phyloP scores from a whole-genome alignment of 2,888 invertebrate species.

The Philopedon plagiatum region DNA sequence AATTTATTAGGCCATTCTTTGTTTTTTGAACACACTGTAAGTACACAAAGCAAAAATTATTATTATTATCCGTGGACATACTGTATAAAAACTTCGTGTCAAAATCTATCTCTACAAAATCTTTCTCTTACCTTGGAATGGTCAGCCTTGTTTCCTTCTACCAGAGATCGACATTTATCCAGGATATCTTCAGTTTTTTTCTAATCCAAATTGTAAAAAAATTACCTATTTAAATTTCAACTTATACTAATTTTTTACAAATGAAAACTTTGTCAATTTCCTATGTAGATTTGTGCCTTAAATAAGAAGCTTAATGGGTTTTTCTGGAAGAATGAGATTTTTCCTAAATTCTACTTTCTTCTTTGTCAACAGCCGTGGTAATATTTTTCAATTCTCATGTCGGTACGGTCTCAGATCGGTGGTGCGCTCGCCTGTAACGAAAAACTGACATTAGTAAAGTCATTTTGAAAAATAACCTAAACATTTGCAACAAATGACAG shows the following conservation, averaged over 20 bases:
- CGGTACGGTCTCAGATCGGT: slow-evolving; percentile 33
- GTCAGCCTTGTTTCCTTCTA: slow-evolving; percentile 42
- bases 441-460: slow-evolving; percentile 22
- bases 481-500: neutral
- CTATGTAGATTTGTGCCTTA: slow-evolving; percentile 20
- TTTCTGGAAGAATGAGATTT: slow-evolving; percentile 24
- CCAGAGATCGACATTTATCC: slow-evolving; percentile 39
- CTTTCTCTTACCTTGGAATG: slow-evolving; percentile 34
- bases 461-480: slow-evolving; percentile 6
- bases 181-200: slow-evolving; percentile 5
- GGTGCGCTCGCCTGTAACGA: slow-evolving; percentile 41
- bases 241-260: slow-evolving; percentile 14
- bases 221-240: neutral
- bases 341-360: slow-evolving; percentile 14
- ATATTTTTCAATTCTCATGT: slow-evolving; percentile 27
- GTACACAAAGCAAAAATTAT: no score
- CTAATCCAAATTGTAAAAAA: slow-evolving; percentile 8
- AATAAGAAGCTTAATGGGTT: slow-evolving; percentile 6
- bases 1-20: no score
- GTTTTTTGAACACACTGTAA: no score
- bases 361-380: slow-evolving; percentile 4
- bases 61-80: no score
- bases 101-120: no score
- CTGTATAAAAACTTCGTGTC: no score
- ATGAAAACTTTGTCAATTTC: neutral